Evolutionary conservation across 35 echinoderm and acorn worm genomes (phyloP), one percentile per base, ranked within the genome.

Genomic region (Ptychodera flava): DNA sequence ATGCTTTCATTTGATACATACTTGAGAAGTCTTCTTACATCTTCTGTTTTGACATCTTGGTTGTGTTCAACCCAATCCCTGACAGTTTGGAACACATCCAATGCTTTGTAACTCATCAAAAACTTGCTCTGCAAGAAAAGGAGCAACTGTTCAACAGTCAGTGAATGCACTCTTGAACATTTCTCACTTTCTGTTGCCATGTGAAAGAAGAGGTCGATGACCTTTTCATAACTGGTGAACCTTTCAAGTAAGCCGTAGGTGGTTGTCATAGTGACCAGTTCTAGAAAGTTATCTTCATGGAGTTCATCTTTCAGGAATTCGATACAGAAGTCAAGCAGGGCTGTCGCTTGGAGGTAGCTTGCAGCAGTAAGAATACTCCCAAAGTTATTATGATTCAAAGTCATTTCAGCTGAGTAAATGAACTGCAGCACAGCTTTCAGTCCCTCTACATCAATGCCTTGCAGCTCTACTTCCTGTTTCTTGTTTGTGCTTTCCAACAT

Each of bases 401-500:
- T 81, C 0, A 97, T 33, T 38, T 87, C 36, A 33, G 86, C n/a
- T 27, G 76, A 79, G 76, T 93, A 93, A 15, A 93, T 38, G 82
- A 93, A 93, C 27, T 93, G 88, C 16, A 93, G 88, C 0, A 93
- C 89, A n/a, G 85, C 53, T 30, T 76, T 31, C 29, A 93, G 76
- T 16, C 45, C 77, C 0, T 80, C 37, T 33, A 81, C 64, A 35
- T 52, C 45, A 15, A 93, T 85, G 22, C 84, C 88, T 12, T 80
- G 88, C 12, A 93, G 83, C 0, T 33, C 45, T 27, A 93, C 81
- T 27, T 76, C 89, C 35, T 64, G 37, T 22, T 12, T 64, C 22
- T 12, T 64, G 45, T 22, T 6, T 64, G 85, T 38, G 31, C 89
- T 91, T 37, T 93, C 92, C 0, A 78, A 82, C 80, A 90, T 85